These are phyloP conservation scores for Eristalis intricaria DNA, from an alignment of 2,888 invertebrate species.

Conservation along the genomic window DNA sequence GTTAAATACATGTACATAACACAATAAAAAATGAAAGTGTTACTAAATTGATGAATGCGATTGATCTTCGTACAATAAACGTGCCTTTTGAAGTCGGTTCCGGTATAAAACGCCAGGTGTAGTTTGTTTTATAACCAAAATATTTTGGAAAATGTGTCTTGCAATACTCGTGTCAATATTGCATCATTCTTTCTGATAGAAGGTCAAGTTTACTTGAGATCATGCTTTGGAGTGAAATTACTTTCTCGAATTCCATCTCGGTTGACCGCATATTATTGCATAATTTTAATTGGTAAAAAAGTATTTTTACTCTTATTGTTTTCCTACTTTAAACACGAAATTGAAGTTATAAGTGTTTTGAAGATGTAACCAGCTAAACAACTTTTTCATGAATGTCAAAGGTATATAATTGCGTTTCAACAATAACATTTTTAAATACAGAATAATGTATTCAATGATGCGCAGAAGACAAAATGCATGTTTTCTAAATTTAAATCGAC, in stretches of 20 bases:
- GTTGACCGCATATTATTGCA: not conserved
- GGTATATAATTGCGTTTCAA: no score
- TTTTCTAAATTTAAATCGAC: no score
- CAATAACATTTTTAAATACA: no score
- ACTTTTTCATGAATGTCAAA: no score
- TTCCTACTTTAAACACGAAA: not conserved
- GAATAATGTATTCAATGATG: no score
- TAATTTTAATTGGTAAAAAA: not conserved
- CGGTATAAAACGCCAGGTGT: conserved; percentile 5
- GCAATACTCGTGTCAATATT: conserved; percentile 59
- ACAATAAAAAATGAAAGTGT: not conserved
- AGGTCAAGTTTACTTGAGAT: conserved; percentile 57
- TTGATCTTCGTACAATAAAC: not conserved
- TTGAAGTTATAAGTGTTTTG: no score
- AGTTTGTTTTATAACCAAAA: conserved; percentile 7
- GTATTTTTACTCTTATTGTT: not conserved
- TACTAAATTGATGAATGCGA: not conserved
- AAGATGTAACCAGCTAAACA: no score
- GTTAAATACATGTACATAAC: not conserved
- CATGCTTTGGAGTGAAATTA: conserved; percentile 10
- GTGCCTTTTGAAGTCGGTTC: not conserved
- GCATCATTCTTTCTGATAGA: conserved; percentile 56
- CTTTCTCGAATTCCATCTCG: conserved; percentile 37
- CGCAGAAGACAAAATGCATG: no score
- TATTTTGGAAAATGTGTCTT: conserved; percentile 20